Conservation (phyloP, 2,797 vertebrate species). For the Squalus acanthias region DNA sequence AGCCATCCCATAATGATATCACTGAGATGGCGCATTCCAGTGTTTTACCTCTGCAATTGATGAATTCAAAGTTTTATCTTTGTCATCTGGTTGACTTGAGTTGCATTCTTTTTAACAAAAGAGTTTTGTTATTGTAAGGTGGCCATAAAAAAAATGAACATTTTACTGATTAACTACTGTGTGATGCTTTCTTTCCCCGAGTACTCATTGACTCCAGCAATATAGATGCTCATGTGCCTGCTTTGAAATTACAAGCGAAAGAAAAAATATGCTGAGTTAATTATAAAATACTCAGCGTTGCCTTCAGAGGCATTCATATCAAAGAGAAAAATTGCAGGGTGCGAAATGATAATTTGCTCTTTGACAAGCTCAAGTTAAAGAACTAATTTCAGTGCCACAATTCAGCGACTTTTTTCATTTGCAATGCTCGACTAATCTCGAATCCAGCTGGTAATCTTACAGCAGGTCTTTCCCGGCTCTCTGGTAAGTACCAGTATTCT, state of each 20-base stretch:
- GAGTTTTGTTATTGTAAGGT: neutral
- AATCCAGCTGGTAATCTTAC: neutral
- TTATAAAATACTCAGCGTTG: conserved; percentile 9
- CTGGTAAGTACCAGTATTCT: neutral
- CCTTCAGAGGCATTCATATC: neutral
- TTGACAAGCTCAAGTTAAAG: conserved; percentile 27
- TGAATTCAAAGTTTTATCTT: neutral
- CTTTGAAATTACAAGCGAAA: conserved; percentile 4
- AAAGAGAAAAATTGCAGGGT: conserved; percentile 12
- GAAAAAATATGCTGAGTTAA: conserved; percentile 25
- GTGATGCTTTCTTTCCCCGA: neutral
- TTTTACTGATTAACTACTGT: neutral
- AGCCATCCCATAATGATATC: neutral
- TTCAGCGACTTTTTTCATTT: conserved; percentile 21
- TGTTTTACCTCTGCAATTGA: neutral
- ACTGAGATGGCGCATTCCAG: neutral
- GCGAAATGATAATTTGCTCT: conserved; percentile 8
- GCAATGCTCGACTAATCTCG: neutral
- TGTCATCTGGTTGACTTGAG: neutral
- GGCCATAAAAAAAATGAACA: neutral
- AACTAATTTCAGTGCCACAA: conserved; percentile 22
- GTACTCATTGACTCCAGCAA: neutral
- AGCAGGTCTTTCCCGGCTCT: neutral
- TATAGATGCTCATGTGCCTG: neutral
- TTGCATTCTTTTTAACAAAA: neutral